A percentile compares a stretch with the other conserved stretches of the same genome.
Conservation (phyloP, 1,140 invertebrate species). For the Oryctes rhinoceros region DNA sequence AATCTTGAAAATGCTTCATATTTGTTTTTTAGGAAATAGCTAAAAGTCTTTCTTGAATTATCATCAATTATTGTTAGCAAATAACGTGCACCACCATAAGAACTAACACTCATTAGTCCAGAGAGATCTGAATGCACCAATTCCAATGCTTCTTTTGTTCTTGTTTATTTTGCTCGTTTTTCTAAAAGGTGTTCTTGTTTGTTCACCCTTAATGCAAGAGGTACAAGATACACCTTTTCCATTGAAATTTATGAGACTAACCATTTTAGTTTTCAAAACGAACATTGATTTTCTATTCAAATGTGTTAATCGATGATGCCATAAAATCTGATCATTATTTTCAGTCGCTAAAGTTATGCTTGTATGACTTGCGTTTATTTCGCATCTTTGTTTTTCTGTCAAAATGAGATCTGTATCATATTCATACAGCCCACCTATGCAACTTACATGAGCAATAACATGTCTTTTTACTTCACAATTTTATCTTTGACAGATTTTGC, state of each 20-base stretch:
- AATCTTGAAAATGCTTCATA: constrained; percentile 56
- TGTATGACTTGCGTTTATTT: neutral
- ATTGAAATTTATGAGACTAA: too few species aligned
- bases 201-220: constrained; percentile 8
- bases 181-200: neutral
- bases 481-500: too few species aligned
- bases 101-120: constrained; percentile 55
- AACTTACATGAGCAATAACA: neutral
- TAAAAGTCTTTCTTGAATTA: constrained; percentile 56
- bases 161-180: constrained; percentile 5
- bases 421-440: neutral
- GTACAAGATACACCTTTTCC: too few species aligned
- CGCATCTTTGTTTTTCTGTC: too few species aligned
- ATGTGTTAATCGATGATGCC: neutral
- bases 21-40: constrained; percentile 60
- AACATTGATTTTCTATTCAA: too few species aligned
- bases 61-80: constrained; percentile 59
- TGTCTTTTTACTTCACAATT: neutral
- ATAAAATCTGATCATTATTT: neutral
- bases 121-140: constrained; percentile 60
- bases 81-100: constrained; percentile 55
- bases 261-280: too few species aligned
- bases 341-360: neutral
- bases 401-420: neutral
- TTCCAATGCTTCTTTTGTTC: constrained; percentile 53